Evolutionary conservation across 1,140 invertebrate genomes (phyloP).

Genomic region (Eriocheir sinensis): DNA sequence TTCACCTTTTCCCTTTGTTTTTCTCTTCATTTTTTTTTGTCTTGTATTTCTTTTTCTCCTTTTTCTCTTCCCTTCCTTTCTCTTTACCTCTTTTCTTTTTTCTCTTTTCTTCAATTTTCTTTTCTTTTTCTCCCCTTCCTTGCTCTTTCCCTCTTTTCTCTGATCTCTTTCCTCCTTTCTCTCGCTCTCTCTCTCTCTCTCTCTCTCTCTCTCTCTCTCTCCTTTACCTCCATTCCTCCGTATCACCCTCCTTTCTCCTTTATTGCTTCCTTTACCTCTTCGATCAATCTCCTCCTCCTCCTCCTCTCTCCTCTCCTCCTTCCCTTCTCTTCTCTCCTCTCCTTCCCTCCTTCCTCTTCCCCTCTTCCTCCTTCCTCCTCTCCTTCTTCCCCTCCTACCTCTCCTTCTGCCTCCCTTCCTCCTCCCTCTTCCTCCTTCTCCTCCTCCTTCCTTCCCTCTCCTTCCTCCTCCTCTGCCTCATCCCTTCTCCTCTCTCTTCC

Average conservation of each 20-base stretch:
- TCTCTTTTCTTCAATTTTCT: not conserved
- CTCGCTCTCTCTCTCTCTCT: not conserved
- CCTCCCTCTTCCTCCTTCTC: not conserved
- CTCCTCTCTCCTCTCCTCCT: not conserved
- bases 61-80: not conserved
- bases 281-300: not conserved
- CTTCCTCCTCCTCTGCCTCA: not conserved
- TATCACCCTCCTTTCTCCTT: not conserved
- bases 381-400: not conserved
- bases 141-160: not conserved
- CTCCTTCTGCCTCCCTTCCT: not conserved
- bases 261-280: too few species aligned
- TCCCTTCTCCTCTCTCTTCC: not conserved
- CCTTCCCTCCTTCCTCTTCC: not conserved
- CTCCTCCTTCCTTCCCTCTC: not conserved
- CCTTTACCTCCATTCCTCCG: not conserved
- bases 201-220: not conserved
- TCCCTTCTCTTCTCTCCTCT: not conserved
- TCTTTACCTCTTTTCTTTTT: not conserved
- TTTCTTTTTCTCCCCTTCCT: not conserved
- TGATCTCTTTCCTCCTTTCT: not conserved
- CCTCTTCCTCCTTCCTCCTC: not conserved
- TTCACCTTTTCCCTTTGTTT: not conserved
- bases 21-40: not conserved
- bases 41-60: not conserved